Percentiles rank a stretch among this genome's conserved stretches.
phyloP scores from a whole-genome alignment of 2,113 vertebrate species.

The Lepisosteus oculatus region DNA sequence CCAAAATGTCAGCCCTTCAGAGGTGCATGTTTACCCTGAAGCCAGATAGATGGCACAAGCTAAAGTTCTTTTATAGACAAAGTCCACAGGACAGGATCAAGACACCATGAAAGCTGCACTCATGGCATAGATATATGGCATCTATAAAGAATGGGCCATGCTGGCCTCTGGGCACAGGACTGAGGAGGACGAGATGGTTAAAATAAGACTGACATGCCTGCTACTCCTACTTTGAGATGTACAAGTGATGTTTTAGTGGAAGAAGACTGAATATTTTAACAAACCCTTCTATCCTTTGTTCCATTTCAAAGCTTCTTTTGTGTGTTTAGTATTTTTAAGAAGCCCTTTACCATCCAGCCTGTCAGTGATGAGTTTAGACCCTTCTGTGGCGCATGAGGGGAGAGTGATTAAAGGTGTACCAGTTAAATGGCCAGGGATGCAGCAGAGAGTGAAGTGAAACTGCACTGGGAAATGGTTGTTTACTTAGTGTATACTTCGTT shows the following conservation, averaged over 20 bases:
- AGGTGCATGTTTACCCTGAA: background rate
- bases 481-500: too few relatives aligned
- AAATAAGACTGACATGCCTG: background rate
- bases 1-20: background rate
- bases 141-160: background rate
- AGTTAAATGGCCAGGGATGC: too few relatives aligned
- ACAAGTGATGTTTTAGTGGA: constrained; percentile 8
- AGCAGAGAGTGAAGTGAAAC: too few relatives aligned
- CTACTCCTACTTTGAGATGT: background rate
- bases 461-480: too few relatives aligned
- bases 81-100: too few relatives aligned
- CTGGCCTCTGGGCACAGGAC: background rate
- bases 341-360: too few relatives aligned
- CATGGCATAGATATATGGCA: background rate
- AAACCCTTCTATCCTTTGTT: background rate
- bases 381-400: too few relatives aligned
- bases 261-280: constrained; percentile 8
- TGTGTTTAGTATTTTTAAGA: too few relatives aligned
- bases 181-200: too few relatives aligned
- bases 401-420: too few relatives aligned
- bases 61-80: constrained; percentile 16
- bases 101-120: background rate
- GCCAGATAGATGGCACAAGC: background rate
- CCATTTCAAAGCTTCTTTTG: background rate
- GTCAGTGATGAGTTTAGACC: too few relatives aligned